Conservation (phyloP, 2,797 vertebrate genomes). For the Sebastes taczanowskii region DNA sequence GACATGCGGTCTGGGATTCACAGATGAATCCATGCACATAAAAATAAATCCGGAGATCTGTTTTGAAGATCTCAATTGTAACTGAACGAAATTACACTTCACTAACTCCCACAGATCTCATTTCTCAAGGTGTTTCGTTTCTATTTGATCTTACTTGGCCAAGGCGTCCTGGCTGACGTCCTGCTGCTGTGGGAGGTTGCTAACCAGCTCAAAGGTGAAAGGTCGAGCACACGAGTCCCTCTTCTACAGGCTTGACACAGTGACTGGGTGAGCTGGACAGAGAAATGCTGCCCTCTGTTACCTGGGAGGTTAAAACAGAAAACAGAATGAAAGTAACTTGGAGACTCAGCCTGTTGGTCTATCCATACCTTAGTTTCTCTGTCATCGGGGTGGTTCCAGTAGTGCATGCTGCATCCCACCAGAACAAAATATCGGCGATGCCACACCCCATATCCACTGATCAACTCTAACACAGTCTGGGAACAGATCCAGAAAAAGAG, state of each 20-base stretch:
- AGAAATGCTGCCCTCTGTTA: slow-evolving; percentile 78
- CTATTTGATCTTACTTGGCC: slow-evolving; percentile 73
- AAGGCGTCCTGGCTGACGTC: slow-evolving; percentile 47
- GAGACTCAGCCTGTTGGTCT: neutral
- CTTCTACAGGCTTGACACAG: slow-evolving; percentile 75
- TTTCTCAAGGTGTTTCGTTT: neutral
- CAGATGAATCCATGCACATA: neutral
- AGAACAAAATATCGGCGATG: slow-evolving; percentile 83
- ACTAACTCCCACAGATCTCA: neutral
- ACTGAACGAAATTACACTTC: neutral
- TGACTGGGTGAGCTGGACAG: slow-evolving; percentile 71
- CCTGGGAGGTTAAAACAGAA: slow-evolving; percentile 54
- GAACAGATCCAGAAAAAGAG: neutral
- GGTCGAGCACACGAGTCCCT: slow-evolving; percentile 84
- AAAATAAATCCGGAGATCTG: neutral
- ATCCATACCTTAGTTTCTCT: slow-evolving; percentile 75
- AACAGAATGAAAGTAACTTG: neutral
- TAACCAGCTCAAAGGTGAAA: slow-evolving; percentile 85
- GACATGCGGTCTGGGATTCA: neutral
- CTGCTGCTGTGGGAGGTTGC: slow-evolving; percentile 49
- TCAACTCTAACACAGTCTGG: slow-evolving; percentile 85
- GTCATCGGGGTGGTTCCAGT: slow-evolving; percentile 86
- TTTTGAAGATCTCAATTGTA: neutral
- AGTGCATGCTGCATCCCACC: slow-evolving; percentile 69
- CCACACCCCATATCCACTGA: slow-evolving; percentile 84